Evolutionary conservation across 1,140 invertebrate species (phyloP), one percentile per base, ranked within the genome.

Genomic region (Luehdorfia chinensis): DNA sequence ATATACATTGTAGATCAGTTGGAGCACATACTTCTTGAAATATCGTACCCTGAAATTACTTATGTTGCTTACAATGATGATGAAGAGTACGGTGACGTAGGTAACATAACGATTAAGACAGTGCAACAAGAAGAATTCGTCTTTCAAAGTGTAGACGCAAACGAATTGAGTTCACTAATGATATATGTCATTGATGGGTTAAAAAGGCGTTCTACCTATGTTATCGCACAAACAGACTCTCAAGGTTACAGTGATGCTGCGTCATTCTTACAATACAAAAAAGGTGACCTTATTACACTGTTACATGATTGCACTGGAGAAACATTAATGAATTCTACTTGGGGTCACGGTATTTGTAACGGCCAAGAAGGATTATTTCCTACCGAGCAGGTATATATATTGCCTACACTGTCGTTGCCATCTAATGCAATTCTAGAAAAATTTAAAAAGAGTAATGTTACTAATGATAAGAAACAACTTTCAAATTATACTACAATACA

Each of bases 1-100:
- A 91, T 97, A 41, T 95, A 93, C 66, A 91, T 95, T 31, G 94
- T 98, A 0, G 95, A 97, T 81, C 94, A 97, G 77, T 92, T 95
- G 57, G 96, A 98, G 83, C 93, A 95, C 83, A 95, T 98, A 54
- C 87, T 98, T 5, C 75, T 96, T 14, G 95, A 98, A 89, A 90
- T 98, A 47, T 93, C 93, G 12, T 98, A 94, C 85, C 90, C 94
- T 7, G 95, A 97, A 87, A 92, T 97, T 9, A 92, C 91, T 5
- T 91, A 92, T 44, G 93, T 96, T 2, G 90, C 90, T 2, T 91
- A 89, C 57, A 90, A 92, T 66, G 76, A 77, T 55, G 84, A 79
- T 52, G 72, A 81, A 58, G 66, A 81, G 14, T 69, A 63, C 31
- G 80, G 87, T 3, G 77, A 77, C 59, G 72, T 91, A 2, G 90